Evolutionary conservation across 2,888 invertebrate genomes (phyloP).

Genomic region (Helobdella robusta): DNA sequence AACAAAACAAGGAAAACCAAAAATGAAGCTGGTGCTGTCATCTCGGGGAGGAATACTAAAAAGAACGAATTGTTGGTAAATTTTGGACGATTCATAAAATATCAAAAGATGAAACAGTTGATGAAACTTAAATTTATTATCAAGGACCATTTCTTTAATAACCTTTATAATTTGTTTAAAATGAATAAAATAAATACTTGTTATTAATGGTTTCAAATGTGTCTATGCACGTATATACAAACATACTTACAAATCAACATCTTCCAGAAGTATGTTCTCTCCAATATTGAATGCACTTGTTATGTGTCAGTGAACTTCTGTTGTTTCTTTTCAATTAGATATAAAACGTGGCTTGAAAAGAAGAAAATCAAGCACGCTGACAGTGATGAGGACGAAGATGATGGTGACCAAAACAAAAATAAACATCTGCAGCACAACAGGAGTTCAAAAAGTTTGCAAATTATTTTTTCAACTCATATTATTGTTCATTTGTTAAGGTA

Average conservation of each 20-base stretch:
- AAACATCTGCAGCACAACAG: neutral
- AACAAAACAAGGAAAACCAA: conserved; percentile 81
- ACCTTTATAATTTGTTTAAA: too few relatives aligned
- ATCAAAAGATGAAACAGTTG: neutral
- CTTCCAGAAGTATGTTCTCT: too few relatives aligned
- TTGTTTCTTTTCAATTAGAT: too few relatives aligned
- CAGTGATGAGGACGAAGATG: conserved; percentile 37
- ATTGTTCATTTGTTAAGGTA: too few relatives aligned
- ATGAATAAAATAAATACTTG: too few relatives aligned
- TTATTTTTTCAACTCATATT: too few relatives aligned
- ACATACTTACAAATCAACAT: too few relatives aligned
- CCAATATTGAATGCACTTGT: neutral
- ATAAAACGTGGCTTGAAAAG: conserved; percentile 74
- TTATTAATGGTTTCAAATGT: too few relatives aligned
- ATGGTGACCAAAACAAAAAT: neutral
- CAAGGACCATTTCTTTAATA: neutral
- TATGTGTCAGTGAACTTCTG: neutral
- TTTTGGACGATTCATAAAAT: neutral
- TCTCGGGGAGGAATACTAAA: conserved; percentile 68
- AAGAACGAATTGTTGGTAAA: neutral
- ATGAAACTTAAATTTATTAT: neutral
- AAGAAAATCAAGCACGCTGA: conserved; percentile 44
- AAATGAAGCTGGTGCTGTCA: conserved; percentile 85
- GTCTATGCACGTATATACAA: too few relatives aligned
- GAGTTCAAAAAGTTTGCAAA: too few relatives aligned